Evolutionary conservation across 2,888 invertebrate species (phyloP).

Genomic region (Drosophila helvetica): DNA sequence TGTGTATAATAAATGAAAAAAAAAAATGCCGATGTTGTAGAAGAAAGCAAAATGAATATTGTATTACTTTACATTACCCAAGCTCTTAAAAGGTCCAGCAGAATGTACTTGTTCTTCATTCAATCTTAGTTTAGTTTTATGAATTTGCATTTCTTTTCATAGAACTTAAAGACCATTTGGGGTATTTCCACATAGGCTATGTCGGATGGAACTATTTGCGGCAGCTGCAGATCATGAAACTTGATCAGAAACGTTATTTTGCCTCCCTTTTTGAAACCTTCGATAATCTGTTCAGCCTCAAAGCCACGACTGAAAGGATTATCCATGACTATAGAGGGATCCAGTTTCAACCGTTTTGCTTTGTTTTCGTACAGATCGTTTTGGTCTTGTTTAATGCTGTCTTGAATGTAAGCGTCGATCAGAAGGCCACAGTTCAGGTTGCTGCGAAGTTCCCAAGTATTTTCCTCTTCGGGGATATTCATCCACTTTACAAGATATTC

Average conservation of each 20-base stretch:
- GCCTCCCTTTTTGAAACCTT: not conserved
- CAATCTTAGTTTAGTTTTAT: not conserved
- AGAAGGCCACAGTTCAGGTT: too few relatives aligned
- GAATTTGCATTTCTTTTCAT: constrained; percentile 28
- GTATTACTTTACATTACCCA: too few relatives aligned
- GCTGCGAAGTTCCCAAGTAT: constrained; percentile 42
- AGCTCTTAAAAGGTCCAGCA: too few relatives aligned
- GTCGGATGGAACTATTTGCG: constrained; percentile 6
- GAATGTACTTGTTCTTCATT: not conserved
- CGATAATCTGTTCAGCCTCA: constrained; percentile 27
- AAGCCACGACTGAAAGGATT: constrained; percentile 37
- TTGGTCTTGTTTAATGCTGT: not conserved
- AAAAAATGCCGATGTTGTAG: not conserved
- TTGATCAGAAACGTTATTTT: constrained; percentile 33
- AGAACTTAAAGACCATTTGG: constrained; percentile 38
- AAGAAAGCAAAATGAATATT: too few relatives aligned
- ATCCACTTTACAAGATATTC: too few relatives aligned
- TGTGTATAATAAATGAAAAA: not conserved
- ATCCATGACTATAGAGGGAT: constrained; percentile 17
- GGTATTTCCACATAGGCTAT: constrained; percentile 48
- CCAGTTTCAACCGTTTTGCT: constrained; percentile 45
- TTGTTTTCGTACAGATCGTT: constrained; percentile 25
- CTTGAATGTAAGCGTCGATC: constrained; percentile 12
- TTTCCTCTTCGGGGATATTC: constrained; percentile 13
- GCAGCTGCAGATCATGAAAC: constrained; percentile 27